Evolutionary conservation across 2,888 invertebrate genomes (phyloP).

Genomic region (Sphaeridia pumilis): DNA sequence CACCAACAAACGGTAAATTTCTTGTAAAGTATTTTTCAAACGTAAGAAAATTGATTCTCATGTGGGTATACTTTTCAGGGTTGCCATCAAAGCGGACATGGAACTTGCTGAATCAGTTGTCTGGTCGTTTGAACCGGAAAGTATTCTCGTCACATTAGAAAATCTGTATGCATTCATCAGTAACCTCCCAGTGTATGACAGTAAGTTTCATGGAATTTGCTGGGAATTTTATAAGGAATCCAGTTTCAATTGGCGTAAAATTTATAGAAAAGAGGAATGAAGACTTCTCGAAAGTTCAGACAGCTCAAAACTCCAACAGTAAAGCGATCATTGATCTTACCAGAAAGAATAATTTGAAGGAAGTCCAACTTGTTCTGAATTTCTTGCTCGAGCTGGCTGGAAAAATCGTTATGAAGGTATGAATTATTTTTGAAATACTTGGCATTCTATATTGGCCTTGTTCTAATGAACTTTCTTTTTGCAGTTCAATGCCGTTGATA

Average conservation of each 20-base stretch:
- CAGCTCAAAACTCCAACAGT: constrained; percentile 17
- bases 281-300: constrained; percentile 19
- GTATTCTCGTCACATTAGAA: constrained; percentile 53
- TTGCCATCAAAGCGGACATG: constrained; percentile 32
- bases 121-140: constrained; percentile 53
- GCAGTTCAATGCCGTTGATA: constrained; percentile 23
- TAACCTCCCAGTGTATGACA: constrained; percentile 51
- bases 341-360: constrained; percentile 26
- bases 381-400: constrained; percentile 28
- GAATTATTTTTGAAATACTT: background rate
- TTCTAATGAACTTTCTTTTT: constrained; percentile 8
- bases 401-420: constrained; percentile 28
- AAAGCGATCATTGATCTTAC: constrained; percentile 32
- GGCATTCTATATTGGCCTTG: background rate
- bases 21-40: background rate
- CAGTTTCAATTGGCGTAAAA: background rate
- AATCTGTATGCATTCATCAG: constrained; percentile 55
- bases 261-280: constrained; percentile 19
- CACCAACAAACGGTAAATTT: constrained; percentile 35
- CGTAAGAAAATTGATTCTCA: background rate
- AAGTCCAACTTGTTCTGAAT: constrained; percentile 30
- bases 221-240: background rate
- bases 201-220: constrained; percentile 35
- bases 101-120: constrained; percentile 50
- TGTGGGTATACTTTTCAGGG: constrained; percentile 17